These are phyloP conservation scores for Karalla daura DNA, from an alignment of 2,797 vertebrate genomes.

Conservation along the genomic window DNA sequence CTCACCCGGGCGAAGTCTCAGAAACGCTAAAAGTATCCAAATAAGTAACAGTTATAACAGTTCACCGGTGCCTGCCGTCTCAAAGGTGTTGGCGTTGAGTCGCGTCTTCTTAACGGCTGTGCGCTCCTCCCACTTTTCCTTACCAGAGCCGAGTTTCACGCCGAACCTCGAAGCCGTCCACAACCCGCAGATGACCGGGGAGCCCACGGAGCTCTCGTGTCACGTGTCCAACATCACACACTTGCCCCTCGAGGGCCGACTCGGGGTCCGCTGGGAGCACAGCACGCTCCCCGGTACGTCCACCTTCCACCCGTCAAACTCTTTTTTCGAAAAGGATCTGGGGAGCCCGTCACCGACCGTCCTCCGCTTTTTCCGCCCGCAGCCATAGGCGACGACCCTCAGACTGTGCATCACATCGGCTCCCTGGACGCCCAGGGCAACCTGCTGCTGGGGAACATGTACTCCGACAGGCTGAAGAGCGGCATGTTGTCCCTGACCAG, in stretches of 20 bases:
- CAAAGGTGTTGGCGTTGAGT: no score
- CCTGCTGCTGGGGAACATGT: slow-evolving; percentile 78
- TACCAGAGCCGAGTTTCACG: slow-evolving; percentile 85
- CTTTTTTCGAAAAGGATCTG: no score
- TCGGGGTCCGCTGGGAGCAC: slow-evolving; percentile 90
- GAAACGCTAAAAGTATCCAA: no score
- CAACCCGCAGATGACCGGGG: slow-evolving; percentile 82
- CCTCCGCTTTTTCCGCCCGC: no score
- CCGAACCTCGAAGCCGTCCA: slow-evolving; percentile 71
- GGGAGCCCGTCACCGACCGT: no score
- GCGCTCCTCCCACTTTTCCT: neutral
- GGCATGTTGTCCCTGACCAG: slow-evolving; percentile 87
- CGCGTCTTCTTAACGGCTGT: no score
- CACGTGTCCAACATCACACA: slow-evolving; percentile 78
- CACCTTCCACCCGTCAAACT: neutral
- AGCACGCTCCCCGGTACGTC: slow-evolving; percentile 67
- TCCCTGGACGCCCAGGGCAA: slow-evolving; percentile 88
- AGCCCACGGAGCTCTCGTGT: slow-evolving; percentile 89
- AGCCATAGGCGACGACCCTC: slow-evolving; percentile 28
- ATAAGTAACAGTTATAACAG: no score
- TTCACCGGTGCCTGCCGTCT: no score
- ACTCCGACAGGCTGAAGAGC: slow-evolving; percentile 80
- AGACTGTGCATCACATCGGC: slow-evolving; percentile 75
- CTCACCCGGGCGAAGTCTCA: no score
- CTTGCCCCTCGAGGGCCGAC: slow-evolving; percentile 61